Evolutionary conservation across 2,888 invertebrate genomes (phyloP).

Genomic region (Palloptera scutellata): DNA sequence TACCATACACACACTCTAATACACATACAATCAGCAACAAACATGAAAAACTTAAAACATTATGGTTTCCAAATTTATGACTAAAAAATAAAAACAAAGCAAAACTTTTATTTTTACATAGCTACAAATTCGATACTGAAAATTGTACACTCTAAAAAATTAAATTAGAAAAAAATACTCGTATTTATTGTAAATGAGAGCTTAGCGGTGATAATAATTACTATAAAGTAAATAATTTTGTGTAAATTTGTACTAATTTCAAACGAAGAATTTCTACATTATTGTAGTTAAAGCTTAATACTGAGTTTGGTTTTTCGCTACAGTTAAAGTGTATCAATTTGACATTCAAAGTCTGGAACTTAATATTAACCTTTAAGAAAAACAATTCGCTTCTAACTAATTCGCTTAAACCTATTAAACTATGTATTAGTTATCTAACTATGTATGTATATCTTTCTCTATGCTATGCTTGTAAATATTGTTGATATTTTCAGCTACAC

Average conservation of each 20-base stretch:
- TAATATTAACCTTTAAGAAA: constrained; percentile 12
- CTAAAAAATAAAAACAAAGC: background rate
- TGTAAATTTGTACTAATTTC: background rate
- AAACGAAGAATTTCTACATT: background rate
- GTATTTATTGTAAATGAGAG: constrained; percentile 8
- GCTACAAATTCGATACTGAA: background rate
- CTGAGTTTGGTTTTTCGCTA: background rate
- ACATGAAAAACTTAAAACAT: background rate
- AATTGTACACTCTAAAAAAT: background rate
- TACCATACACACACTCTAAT: background rate
- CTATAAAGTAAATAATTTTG: constrained; percentile 7
- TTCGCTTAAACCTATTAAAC: background rate
- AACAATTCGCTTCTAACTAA: background rate
- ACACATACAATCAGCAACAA: background rate
- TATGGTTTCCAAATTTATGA: background rate
- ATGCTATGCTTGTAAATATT: constrained; percentile 32
- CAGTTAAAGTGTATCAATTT: too few species aligned
- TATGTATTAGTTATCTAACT: constrained; percentile 1
- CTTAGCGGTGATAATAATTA: constrained; percentile 28
- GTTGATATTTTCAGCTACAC: background rate
- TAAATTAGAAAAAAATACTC: background rate
- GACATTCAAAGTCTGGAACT: background rate
- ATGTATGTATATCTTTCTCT: background rate
- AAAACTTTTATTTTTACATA: background rate
- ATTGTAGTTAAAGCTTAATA: constrained; percentile 13